Evolutionary conservation across 2,797 vertebrate species (phyloP).

Genomic region (Sebastes kiyomatsui): DNA sequence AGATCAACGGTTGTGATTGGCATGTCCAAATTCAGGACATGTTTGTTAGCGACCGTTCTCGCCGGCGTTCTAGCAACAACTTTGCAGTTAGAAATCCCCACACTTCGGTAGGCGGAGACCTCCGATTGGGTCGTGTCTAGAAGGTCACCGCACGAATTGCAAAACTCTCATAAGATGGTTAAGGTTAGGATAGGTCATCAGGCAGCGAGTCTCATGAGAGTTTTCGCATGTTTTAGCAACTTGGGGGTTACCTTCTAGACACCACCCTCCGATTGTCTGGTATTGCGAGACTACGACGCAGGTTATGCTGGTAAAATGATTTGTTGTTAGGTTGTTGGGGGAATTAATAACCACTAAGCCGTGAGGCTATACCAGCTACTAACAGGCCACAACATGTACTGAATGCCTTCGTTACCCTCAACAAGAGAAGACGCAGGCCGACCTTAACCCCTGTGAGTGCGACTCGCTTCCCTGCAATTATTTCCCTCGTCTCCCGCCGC

Average conservation of each 20-base stretch:
- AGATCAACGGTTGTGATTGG: background rate
- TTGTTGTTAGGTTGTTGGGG: background rate
- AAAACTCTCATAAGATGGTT: too few relatives aligned
- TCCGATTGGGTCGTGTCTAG: background rate
- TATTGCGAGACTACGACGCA: background rate
- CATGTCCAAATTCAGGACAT: background rate
- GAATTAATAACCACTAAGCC: background rate
- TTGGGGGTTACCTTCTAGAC: too few relatives aligned
- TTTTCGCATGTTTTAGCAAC: too few relatives aligned
- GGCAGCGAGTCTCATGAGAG: too few relatives aligned
- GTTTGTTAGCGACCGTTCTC: too few relatives aligned
- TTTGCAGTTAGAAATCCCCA: too few relatives aligned
- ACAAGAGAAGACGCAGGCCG: background rate
- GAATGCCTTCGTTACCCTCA: background rate
- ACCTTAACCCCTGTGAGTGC: background rate
- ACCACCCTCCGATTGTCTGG: background rate
- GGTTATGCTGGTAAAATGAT: background rate
- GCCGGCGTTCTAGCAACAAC: too few relatives aligned
- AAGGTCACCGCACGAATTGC: too few relatives aligned
- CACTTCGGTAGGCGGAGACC: background rate
- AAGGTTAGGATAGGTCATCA: too few relatives aligned
- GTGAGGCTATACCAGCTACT: too few relatives aligned
- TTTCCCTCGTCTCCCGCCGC: too few relatives aligned
- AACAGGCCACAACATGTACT: background rate
- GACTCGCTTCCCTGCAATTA: background rate